phyloP scores from a whole-genome alignment of 1,140 invertebrate species.

The Chlorops oryzae region DNA sequence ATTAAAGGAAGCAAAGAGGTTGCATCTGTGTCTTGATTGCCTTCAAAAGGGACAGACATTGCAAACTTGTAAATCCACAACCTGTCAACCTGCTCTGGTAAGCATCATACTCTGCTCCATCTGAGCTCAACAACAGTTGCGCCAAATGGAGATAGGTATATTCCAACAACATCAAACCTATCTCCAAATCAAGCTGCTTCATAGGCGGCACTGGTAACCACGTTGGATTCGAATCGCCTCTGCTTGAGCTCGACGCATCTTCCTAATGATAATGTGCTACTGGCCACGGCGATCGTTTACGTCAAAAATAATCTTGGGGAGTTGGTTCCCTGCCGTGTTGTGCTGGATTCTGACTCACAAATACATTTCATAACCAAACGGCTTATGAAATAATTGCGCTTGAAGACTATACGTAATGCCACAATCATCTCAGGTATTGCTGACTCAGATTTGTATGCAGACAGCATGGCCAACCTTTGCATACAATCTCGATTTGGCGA shows the following conservation, averaged over 20 bases:
- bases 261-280: conserved; percentile 7
- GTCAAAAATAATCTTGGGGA: conserved; percentile 2
- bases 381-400: background rate
- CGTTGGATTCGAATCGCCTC: too few relatives aligned
- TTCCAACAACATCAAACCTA: too few relatives aligned
- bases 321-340: conserved; percentile 5
- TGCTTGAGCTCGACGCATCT: too few relatives aligned
- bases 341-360: conserved; percentile 11
- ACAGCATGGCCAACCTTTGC: background rate
- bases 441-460: background rate
- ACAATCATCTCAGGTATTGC: conserved; percentile 2
- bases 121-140: too few relatives aligned
- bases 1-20: conserved; percentile 1
- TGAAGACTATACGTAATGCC: background rate
- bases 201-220: background rate
- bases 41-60: conserved; percentile 1
- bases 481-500: background rate
- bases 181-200: background rate
- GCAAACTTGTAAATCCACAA: conserved; percentile 1
- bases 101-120: conserved; percentile 9
- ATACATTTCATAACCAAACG: conserved; percentile 6
- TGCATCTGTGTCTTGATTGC: conserved; percentile 7
- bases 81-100: background rate
- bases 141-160: too few relatives aligned
- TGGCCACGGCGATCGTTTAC: conserved; percentile 10